Conservation (phyloP, 2,888 invertebrate genomes). For the Vandiemenella viatica region DNA sequence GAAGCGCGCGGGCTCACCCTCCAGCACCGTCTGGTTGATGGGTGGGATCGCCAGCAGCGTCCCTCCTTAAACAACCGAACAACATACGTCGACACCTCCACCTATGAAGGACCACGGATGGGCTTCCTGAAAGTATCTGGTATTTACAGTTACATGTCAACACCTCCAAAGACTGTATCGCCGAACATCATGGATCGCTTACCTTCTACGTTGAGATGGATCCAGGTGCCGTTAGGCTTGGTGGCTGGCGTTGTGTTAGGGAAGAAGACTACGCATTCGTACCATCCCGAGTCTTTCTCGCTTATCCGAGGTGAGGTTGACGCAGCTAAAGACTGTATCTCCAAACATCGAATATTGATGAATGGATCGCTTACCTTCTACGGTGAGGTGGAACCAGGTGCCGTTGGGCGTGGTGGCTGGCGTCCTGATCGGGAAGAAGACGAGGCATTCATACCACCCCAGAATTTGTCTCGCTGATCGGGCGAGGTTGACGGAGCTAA, state of each 20-base stretch:
- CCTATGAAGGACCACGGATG: no score
- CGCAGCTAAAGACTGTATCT: no score
- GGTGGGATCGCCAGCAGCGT: slow-evolving; percentile 78
- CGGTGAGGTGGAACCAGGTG: slow-evolving; percentile 75
- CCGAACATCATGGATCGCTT: no score
- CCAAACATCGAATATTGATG: no score
- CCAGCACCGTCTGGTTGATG: slow-evolving; percentile 71
- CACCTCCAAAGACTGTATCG: no score
- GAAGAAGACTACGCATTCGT: slow-evolving; percentile 77
- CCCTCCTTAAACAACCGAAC: slow-evolving; percentile 50
- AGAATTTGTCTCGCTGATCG: slow-evolving; percentile 76
- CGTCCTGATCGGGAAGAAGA: slow-evolving; percentile 73
- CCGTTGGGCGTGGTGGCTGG: slow-evolving; percentile 78
- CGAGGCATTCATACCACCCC: slow-evolving; percentile 83
- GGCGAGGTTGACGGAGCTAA: slow-evolving; percentile 70
- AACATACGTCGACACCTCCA: background rate
- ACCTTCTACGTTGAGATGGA: slow-evolving; percentile 78
- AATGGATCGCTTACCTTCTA: slow-evolving; percentile 80
- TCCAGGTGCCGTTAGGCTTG: slow-evolving; percentile 79
- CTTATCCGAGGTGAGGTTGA: slow-evolving; percentile 76
- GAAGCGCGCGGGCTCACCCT: slow-evolving; percentile 67
- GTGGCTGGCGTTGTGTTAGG: slow-evolving; percentile 75
- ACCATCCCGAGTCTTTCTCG: slow-evolving; percentile 82
- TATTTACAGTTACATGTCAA: no score
- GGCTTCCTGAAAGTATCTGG: no score